Percentiles rank a stretch among this genome's conserved stretches.
Evolutionary conservation across 2,888 invertebrate species (phyloP).

Genomic region (Notodonta ziczac): DNA sequence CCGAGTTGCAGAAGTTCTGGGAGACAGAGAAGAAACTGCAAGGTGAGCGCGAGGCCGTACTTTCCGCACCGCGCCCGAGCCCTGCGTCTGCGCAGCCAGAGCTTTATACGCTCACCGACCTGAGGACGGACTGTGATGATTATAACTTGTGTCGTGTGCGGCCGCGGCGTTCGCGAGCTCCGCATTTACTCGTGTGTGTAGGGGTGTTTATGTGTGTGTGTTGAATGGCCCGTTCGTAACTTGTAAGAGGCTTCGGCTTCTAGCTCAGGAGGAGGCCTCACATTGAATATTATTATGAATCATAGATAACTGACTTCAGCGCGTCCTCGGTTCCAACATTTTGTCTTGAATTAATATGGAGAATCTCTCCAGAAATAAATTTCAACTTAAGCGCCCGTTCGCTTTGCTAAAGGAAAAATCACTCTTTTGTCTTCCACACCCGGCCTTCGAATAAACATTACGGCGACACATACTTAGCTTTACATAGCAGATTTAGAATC

Average conservation of each 20-base stretch:
- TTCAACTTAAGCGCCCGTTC: no score
- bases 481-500: no score
- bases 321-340: neutral
- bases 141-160: slow-evolving; percentile 51
- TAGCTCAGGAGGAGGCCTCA: neutral
- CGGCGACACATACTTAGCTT: no score
- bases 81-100: slow-evolving; percentile 20
- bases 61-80: slow-evolving; percentile 21
- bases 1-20: slow-evolving; percentile 98
- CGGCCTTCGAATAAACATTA: no score
- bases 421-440: no score
- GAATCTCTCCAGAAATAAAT: no score
- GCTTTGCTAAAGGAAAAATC: no score
- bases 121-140: slow-evolving; percentile 39
- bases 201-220: slow-evolving; percentile 26
- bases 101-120: slow-evolving; percentile 18
- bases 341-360: neutral
- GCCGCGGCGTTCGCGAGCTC: slow-evolving; percentile 53
- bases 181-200: slow-evolving; percentile 28
- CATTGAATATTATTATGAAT: neutral
- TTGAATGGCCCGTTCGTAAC: neutral
- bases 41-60: slow-evolving; percentile 86
- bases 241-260: neutral
- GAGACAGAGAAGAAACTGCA: slow-evolving; percentile 97
- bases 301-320: neutral